Base-by-base conservation (phyloP, 2,888 invertebrate species). In the Alentia gelatinosa region DNA sequence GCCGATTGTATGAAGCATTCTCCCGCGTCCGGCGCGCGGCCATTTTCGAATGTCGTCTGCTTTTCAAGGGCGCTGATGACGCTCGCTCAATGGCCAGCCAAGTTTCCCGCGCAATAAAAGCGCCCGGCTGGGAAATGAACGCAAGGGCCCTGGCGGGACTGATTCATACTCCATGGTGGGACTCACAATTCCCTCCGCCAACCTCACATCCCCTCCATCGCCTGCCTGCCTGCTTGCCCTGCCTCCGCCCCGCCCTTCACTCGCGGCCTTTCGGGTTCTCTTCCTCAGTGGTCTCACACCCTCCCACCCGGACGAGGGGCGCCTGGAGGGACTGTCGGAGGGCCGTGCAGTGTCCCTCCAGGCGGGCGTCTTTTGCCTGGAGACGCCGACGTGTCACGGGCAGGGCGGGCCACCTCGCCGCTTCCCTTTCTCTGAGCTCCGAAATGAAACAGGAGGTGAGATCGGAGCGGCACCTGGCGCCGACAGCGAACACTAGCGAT, bases 1-100 rank as follows among this genome's bases (percentile, higher is more conserved):
- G 86, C 86, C 86, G 47, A 86, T 86, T 86, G 86, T 86, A 86
- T 86, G 50, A 30, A 47, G 47, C 86, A 42, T 86, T 86, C 86
- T 86, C 86, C 86, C 9, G 86, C 86, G 47, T 37, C 79, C 35
- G 39, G 79, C 39, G 33, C 79, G 79, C 74, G 30, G 79, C 37
- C 79, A 35, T 37, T 79, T 79, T 35, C 33, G 5, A 23, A 47
- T 42, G 86, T 86, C 86, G 86, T 86, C 86, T 86, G 86, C 86
- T 86, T 86, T 79, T 86, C 47, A 86, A 4, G 23, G 86, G 30
- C 23, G 86, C 50, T 42, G 42, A 42, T 86, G 86, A 86, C 86
- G 86, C 50, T 42, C 86, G 12, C 19, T 86, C 86, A 86, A 86
- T 86, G 50, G 86, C 37, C 23, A 26, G n/a, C n/a, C n/a, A n/a